Base-by-base conservation (phyloP, 1,140 invertebrate genomes). In the Drosophila persimilis region DNA sequence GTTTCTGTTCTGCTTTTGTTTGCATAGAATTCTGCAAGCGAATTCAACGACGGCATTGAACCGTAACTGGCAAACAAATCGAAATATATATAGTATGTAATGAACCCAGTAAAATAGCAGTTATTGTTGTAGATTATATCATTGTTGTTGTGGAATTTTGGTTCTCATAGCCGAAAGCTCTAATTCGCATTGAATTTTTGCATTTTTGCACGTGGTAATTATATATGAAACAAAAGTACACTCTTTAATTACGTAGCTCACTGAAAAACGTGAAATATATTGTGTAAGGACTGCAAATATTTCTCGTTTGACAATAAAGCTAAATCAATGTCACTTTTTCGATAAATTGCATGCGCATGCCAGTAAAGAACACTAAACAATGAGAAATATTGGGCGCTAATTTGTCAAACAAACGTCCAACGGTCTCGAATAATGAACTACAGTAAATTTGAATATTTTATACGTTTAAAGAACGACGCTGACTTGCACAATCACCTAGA, bases 131-230 rank as follows among this genome's bases (percentile, higher is more conserved):
- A 62, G 44, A 39, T 39, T 62, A 55, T 58, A 64, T 72, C 56
- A 73, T 75, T 79, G 55, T 72, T 53, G 61, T 60, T 65, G 45
- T 59, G 62, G 48, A 60, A 44, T 35, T 66, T 64, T 24, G 57
- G 44, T 76, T 84, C 80, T 77, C 66, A 70, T 65, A 77, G 65
- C 55, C 61, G 54, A 48, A 64, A 59, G 41, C 57, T 46, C 73
- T 62, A 52, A 86, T 85, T 81, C 57, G 53, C 65, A 81, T 63
- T 66, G 69, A 61, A 81, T 64, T 75, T 74, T 75, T 53, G 65
- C 69, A 85, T 86, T 75, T 85, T 81, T 88, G 56, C 81, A 81
- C 77, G 81, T 81, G 77, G 77, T 81, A 88, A 73, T 81, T 77
- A 26, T 5, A 26, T 4, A 26, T 26, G 24, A 26, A 26, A 26